Conservation (phyloP, 2,797 vertebrate genomes). For the Darevskia nairensis region DNA sequence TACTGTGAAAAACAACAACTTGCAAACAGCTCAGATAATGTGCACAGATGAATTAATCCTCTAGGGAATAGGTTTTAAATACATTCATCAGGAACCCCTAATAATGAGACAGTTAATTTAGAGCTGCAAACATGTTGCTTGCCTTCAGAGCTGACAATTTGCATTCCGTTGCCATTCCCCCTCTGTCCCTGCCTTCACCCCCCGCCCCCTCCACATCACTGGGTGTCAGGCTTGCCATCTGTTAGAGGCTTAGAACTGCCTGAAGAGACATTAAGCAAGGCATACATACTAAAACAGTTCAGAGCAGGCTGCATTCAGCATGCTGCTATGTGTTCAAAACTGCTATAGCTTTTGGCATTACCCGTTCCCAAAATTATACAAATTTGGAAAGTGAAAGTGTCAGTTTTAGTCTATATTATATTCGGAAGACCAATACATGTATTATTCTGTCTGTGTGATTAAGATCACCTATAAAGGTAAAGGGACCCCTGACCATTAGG, state of each 20-base stretch:
- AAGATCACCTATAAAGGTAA: background rate
- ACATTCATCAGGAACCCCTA: conserved; percentile 48
- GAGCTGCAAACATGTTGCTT: conserved; percentile 30
- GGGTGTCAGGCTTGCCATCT: conserved; percentile 49
- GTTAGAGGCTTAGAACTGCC: conserved; percentile 10
- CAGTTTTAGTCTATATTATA: background rate
- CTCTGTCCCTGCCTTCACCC: conserved; percentile 30
- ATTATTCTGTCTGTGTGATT: background rate
- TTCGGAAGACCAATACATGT: too few species aligned
- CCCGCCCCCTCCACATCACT: conserved; percentile 19
- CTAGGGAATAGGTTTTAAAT: conserved; percentile 44
- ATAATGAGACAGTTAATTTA: conserved; percentile 60
- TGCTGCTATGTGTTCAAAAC: conserved; percentile 21
- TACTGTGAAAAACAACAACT: conserved; percentile 31
- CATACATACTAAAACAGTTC: background rate
- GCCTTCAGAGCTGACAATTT: conserved; percentile 45
- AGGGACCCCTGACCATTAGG: too few species aligned
- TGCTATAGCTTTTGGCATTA: conserved; percentile 12
- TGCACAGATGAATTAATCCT: conserved; percentile 37
- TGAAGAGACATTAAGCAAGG: conserved; percentile 33
- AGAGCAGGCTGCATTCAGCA: background rate
- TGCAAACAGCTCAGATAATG: conserved; percentile 37
- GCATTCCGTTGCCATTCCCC: conserved; percentile 33
- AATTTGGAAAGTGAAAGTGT: background rate
- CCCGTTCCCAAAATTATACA: conserved; percentile 22